Evolutionary conservation across 2,113 vertebrate species (phyloP).

Genomic region (Puma concolor): DNA sequence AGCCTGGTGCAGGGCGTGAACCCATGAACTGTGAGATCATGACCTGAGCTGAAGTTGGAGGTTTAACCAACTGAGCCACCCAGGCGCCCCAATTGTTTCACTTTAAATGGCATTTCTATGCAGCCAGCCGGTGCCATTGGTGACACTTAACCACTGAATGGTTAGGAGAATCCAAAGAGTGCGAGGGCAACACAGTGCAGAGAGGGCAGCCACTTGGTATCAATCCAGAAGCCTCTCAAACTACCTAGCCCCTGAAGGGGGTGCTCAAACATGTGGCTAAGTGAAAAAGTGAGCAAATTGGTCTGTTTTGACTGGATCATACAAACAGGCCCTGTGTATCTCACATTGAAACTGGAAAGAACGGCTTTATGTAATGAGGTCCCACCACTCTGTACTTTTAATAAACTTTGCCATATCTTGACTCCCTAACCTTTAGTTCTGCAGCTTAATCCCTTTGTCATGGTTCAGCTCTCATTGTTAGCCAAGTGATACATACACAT

Average conservation of each 20-base stretch:
- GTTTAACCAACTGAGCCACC: too few species aligned
- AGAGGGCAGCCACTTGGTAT: neutral
- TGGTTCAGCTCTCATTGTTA: neutral
- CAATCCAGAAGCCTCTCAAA: neutral
- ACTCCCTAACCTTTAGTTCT: neutral
- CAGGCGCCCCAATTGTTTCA: neutral
- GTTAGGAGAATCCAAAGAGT: neutral
- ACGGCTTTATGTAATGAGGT: neutral
- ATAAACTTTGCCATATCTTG: neutral
- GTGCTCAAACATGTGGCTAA: neutral
- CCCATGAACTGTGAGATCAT: too few species aligned
- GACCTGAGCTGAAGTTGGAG: too few species aligned
- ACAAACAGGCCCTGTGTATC: neutral
- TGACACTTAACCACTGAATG: neutral
- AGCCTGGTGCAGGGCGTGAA: too few species aligned
- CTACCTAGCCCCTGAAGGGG: neutral
- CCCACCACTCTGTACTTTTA: neutral
- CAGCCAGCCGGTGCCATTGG: neutral
- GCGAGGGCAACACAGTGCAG: neutral
- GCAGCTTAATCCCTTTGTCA: neutral
- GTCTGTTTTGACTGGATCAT: neutral
- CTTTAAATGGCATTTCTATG: neutral
- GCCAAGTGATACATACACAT: neutral
- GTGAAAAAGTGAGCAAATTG: neutral
- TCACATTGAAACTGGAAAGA: neutral